phyloP scores from a whole-genome alignment of 2,113 vertebrate genomes.

The Taxidea taxus region DNA sequence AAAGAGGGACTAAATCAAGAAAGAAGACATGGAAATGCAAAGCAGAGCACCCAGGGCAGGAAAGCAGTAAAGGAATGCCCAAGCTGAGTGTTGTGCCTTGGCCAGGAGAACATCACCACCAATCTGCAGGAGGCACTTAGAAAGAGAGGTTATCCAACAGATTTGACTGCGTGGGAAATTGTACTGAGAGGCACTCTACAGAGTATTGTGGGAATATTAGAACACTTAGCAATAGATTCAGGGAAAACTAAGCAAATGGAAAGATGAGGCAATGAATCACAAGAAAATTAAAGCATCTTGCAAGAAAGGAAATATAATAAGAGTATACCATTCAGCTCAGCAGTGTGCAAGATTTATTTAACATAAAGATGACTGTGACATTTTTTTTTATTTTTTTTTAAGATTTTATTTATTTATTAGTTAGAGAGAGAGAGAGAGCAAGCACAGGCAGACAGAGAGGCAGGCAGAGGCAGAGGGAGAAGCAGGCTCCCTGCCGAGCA shows the following conservation, averaged over 20 bases:
- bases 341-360: not conserved
- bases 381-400: too few species aligned
- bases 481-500: too few species aligned
- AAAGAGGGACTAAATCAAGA: not conserved
- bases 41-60: not conserved
- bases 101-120: not conserved
- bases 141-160: not conserved
- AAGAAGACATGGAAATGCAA: not conserved
- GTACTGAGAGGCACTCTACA: not conserved
- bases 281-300: constrained; percentile 7
- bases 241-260: not conserved
- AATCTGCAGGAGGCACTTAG: too few species aligned
- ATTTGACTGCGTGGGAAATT: not conserved
- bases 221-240: not conserved
- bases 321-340: not conserved
- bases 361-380: not conserved
- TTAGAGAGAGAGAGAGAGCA: too few species aligned
- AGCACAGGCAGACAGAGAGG: too few species aligned
- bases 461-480: too few species aligned
- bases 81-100: not conserved
- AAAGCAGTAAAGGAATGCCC: not conserved
- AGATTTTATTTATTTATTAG: too few species aligned
- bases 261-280: not conserved
- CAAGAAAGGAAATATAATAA: not conserved
- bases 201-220: not conserved